Conservation (phyloP, 2,113 vertebrate species). For the Brachypteracias leptosomus region DNA sequence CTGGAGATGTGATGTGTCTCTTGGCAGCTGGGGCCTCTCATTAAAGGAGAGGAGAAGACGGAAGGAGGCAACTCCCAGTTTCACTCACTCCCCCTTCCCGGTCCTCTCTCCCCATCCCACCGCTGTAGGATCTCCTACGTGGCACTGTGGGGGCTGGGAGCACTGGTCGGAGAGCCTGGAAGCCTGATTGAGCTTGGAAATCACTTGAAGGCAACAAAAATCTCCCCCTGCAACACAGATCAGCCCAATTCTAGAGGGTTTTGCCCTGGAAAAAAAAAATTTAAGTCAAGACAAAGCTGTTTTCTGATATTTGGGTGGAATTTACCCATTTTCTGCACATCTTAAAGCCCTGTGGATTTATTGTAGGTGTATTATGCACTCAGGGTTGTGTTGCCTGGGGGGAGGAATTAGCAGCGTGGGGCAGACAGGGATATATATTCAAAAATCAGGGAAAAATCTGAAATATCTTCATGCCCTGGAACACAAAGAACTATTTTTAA, state of each 20-base stretch:
- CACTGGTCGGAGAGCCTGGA: not conserved
- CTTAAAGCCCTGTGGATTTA: not conserved
- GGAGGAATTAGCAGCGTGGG: not conserved
- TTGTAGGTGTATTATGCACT: not conserved
- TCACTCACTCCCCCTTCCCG: slow-evolving; percentile 26
- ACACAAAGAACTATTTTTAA: not conserved
- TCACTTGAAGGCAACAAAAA: not conserved
- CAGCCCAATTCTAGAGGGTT: not conserved
- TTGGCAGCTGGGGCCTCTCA: slow-evolving; percentile 3
- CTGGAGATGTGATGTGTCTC: not conserved
- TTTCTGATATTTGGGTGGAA: not conserved
- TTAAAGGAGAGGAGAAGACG: not conserved
- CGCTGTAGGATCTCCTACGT: slow-evolving; percentile 44
- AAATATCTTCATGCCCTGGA: not conserved
- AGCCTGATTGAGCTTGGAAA: rapidly evolving
- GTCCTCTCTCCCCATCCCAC: not conserved
- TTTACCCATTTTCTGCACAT: not conserved
- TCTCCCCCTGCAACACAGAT: not conserved
- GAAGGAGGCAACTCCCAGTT: slow-evolving; percentile 43
- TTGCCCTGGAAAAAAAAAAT: not conserved
- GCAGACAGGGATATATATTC: rapidly evolving
- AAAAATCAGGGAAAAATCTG: not conserved
- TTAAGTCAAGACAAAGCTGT: not conserved
- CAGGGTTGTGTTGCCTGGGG: not conserved
- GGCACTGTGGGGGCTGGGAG: slow-evolving; percentile 62